Base-by-base conservation (phyloP, 2,113 vertebrate species). In the Cyphomyrus plagiostoma region DNA sequence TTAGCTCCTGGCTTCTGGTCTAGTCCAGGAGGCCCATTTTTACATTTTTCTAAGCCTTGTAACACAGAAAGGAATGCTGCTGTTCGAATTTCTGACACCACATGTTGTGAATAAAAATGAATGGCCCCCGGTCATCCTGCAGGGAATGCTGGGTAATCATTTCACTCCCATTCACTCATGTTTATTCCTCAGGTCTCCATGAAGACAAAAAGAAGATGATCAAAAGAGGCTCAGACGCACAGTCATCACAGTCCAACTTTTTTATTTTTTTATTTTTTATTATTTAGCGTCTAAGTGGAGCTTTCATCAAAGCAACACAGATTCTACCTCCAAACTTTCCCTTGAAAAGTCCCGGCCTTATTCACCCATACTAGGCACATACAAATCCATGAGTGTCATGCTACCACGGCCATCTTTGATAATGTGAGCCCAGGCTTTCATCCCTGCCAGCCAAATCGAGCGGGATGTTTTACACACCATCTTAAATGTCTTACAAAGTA, bases 251-350 rank as follows among this genome's bases (percentile, higher is more conserved):
- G 45, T 58, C 52, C 84, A 87, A 89, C 85, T 74, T 77, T 74
- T n/a, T n/a, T 62, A 46, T 74, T 77, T 74, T n/a, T n/a, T 62
- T 5, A 23, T 23, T 58, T 13, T 13, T 50, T 50, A 49, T 49
- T 49, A 50, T 50, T 21, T 58, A 23, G 19, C 5, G 35, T 19
- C 39, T 42, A 80, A 83, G 56, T 5, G 17, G 19, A 52, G 17
- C 91, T 95, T 92, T 94, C 92, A 94, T 94, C 91, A 90, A 83
- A 90, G 88, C 91, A 88, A 93, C 89, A 62, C 88, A 45, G 87
- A 90, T 49, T 90, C 86, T 90, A 91, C 90, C 90, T 93, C 91
- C 11, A 88, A 52, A 80, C 92, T 89, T 62, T 92, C 89, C 90
- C 80, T 83, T 88, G 88, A 87, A 89, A 91, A 90, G 85, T 87